Base-by-base conservation (phyloP, 2,888 invertebrate genomes). In the Griposia aprilina region DNA sequence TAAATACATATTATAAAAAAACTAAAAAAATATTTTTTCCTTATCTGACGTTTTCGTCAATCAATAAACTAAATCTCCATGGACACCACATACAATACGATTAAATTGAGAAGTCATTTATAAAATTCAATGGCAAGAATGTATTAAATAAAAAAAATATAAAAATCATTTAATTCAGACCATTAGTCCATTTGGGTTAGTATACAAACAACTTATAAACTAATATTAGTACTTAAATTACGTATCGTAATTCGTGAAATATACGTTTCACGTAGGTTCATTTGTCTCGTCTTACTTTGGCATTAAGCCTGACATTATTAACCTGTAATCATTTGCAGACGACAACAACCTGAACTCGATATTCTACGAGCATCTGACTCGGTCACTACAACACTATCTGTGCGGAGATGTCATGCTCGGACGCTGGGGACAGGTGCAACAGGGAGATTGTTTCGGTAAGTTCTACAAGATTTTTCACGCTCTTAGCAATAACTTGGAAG, bases 261-360 rank as follows among this genome's bases (percentile, higher is more conserved):
- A n/a, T n/a, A 23, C 7, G 36, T 36, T 66, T 45, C 11, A 48
- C 4, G n/a, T 17, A n/a, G 5, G 7, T 66, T 20, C 4, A 26
- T 26, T 26, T 26, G 11, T 26, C 17, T 45, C 26, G 6, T 26
- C 45, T 36, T 30, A 60, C 60, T 26, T 26, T 60, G n/a, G 15
- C 15, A n/a, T 10, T 15, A 41, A 65, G 0, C 17, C 17, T n/a
- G 41, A 41, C 2, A 41, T 36, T 36, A 36, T 65, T 10, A 68
- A 15, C 26, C 10, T 41, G 17, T 36, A 50, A 17, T 23, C n/a
- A 15, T 55, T 93, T 82, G 97, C 98, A 89, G 99, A 99, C 93
- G 99, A 99, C 94, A 99, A 99, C 95, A 99, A 99, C 94, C 95
- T 99, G 74, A 99, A 99, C 95, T 99, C 99, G 1, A 99, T 99